phyloP scores from a whole-genome alignment of 92 coral and sea anemone genomes.

The Palythoa heliodiscus region DNA sequence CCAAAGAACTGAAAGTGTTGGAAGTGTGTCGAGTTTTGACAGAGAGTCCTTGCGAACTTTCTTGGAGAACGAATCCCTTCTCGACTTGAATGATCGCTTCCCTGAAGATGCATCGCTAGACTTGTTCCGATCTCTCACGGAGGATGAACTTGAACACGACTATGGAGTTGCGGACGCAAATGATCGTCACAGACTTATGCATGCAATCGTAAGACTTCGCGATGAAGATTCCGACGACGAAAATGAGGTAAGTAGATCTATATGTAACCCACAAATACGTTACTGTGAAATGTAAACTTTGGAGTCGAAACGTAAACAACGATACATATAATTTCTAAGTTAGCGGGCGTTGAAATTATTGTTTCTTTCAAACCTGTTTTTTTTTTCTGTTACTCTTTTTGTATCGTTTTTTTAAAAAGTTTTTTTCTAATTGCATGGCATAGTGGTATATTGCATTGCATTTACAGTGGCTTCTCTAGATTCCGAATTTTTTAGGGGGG shows the following conservation, averaged over 20 bases:
- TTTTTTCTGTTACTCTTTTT: background rate
- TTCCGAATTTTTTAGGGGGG: background rate
- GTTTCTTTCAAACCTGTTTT: background rate
- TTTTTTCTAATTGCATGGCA: background rate
- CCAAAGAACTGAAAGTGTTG: conserved; percentile 51
- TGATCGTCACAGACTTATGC: conserved; percentile 81
- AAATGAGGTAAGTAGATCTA: conserved; percentile 40
- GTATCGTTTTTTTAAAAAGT: background rate
- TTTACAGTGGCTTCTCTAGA: background rate
- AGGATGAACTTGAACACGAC: conserved; percentile 95
- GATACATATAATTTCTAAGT: background rate
- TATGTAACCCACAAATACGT: background rate
- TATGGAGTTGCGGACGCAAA: conserved; percentile 78
- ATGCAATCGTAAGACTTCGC: conserved; percentile 67
- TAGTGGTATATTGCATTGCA: background rate
- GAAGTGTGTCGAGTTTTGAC: conserved; percentile 68
- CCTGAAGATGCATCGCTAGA: conserved; percentile 75
- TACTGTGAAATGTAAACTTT: conserved; percentile 17
- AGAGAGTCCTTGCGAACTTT: conserved; percentile 71
- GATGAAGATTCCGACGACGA: conserved; percentile 91
- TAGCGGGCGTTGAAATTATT: background rate
- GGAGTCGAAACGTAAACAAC: conserved; percentile 18
- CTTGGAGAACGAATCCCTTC: conserved; percentile 79
- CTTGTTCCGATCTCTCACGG: conserved; percentile 79
- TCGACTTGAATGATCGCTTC: conserved; percentile 74